Evolutionary conservation across 1,140 invertebrate species (phyloP).

Genomic region (Helicoverpa zea): DNA sequence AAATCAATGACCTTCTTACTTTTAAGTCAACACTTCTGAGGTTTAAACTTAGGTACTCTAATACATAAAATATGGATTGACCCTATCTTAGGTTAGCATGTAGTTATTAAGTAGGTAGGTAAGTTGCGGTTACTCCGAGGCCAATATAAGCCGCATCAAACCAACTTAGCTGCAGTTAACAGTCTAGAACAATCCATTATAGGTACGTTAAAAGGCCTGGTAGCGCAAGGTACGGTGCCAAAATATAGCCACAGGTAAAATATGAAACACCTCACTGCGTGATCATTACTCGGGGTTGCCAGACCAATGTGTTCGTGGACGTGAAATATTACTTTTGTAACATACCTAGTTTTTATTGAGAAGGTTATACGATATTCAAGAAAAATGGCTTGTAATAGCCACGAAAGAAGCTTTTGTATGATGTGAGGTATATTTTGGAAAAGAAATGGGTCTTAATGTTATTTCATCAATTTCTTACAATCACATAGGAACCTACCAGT

Average conservation of each 20-base stretch:
- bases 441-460: too few relatives aligned
- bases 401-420: too few relatives aligned
- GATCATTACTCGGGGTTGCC: not conserved
- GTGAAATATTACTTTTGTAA: not conserved
- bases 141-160: slow-evolving; percentile 6
- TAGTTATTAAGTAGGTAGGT: not conserved
- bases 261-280: slow-evolving; percentile 3
- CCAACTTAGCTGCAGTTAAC: slow-evolving; percentile 1
- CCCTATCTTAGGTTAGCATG: not conserved
- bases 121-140: not conserved
- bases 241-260: not conserved
- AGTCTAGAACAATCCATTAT: not conserved
- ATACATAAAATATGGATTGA: not conserved
- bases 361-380: too few relatives aligned
- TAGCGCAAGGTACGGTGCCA: slow-evolving; percentile 23
- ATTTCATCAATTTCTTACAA: too few relatives aligned
- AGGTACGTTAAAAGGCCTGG: not conserved
- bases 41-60: too few relatives aligned
- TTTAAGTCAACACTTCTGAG: too few relatives aligned
- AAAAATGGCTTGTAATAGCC: too few relatives aligned
- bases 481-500: too few relatives aligned
- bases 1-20: too few relatives aligned
- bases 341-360: too few relatives aligned
- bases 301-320: not conserved
- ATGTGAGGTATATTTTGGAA: too few relatives aligned